phyloP scores from a whole-genome alignment of 2,888 invertebrate species.

The Drosophila nigritarsus region DNA sequence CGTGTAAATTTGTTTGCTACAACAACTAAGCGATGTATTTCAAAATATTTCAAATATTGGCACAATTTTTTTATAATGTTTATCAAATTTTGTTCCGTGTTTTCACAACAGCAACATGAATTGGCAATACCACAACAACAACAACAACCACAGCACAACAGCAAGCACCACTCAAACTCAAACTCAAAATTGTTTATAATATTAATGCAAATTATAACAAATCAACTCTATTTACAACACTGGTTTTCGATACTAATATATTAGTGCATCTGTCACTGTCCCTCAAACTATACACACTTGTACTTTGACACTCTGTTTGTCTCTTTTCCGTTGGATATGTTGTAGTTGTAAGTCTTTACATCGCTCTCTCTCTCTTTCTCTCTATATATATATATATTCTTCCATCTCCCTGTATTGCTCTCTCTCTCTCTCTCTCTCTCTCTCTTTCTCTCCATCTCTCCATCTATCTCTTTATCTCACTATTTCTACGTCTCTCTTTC shows the following conservation, averaged over 20 bases:
- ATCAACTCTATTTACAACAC: constrained; percentile 32
- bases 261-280: not conserved
- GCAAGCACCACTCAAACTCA: constrained; percentile 19
- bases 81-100: constrained; percentile 47
- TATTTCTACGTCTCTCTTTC: not conserved
- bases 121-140: constrained; percentile 48
- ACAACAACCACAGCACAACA: constrained; percentile 20
- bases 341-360: not conserved
- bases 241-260: constrained; percentile 33
- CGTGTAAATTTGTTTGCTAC: constrained; percentile 65
- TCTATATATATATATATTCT: no score
- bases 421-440: not conserved
- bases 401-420: not conserved
- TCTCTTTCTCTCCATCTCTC: not conserved
- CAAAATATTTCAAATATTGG: constrained; percentile 21
- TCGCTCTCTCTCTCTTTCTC: not conserved
- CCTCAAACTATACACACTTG: not conserved
- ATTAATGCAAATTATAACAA: constrained; percentile 6
- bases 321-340: not conserved
- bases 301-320: not conserved
- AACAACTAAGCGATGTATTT: constrained; percentile 55
- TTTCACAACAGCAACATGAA: constrained; percentile 46
- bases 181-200: constrained; percentile 13
- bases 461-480: no score
- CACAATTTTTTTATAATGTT: constrained; percentile 28